Evolutionary conservation across 2,888 invertebrate genomes (phyloP), one percentile per base, ranked within the genome.

Genomic region (Scrobipalpa costella): DNA sequence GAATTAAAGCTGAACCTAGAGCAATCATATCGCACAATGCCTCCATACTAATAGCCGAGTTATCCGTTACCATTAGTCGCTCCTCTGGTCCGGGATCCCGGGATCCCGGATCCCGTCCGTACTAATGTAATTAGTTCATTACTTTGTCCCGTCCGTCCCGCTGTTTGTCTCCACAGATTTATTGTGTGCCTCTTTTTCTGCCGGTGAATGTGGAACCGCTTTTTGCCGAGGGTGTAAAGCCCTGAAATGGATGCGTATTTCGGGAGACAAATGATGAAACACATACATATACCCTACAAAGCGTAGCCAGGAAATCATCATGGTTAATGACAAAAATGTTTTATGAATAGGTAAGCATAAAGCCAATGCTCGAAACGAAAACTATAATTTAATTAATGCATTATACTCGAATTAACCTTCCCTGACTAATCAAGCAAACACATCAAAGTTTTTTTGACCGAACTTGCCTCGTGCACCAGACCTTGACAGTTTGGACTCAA

Each of bases 71-170:
- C 67, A 67, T 62, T 62, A 57, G 64, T 59, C 62, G 34, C 50
- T n/a, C 59, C 62, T 60, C 62, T 27, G 57, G 58, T 52, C 50
- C 21, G 21, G 6, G 50, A 21, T 19, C 11, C 50, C 50, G 19
- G 50, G 7, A 7, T 13, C 57, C 57, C 63, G 58, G 73, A 78
- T 77, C 77, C 75, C 77, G 79, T 27, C 27, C 55, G 34, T 55
- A 79, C 83, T 88, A 89, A 90, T 89, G 88, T 88, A 86, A 89
- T 90, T 89, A 88, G 86, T 85, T 87, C 85, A 86, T 88, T 89
- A 88, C 87, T 86, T 84, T 82, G 80, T 83, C 81, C 81, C 79
- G 78, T 75, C 79, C 76, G 73, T 76, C 77, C 76, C 74, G 78
- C 72, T 79, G 82, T 78, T 77, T 78, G 79, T 80, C 78, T 80